A percentile compares a stretch with the other conserved stretches of the same genome.
phyloP scores from a whole-genome alignment of 2,113 vertebrate genomes.

The Vimba vimba region DNA sequence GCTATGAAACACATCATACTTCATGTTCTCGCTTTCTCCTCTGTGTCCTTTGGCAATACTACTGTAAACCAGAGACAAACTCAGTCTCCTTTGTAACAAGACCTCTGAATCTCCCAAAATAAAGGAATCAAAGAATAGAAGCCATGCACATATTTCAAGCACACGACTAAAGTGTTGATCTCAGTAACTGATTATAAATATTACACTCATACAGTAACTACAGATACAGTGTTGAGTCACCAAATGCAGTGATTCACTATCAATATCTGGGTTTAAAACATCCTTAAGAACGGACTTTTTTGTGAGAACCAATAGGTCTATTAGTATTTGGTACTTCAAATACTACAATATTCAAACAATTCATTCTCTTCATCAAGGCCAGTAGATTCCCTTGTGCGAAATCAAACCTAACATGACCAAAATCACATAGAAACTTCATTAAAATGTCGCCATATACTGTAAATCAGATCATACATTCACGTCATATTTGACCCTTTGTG shows the following conservation, averaged over 20 bases:
- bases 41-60: slow-evolving; percentile 40
- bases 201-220: neutral
- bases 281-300: neutral
- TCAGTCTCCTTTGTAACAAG: slow-evolving; percentile 17
- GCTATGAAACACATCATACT: slow-evolving; percentile 11
- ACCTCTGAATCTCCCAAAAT: slow-evolving; percentile 10
- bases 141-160: neutral
- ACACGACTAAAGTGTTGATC: neutral
- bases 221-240: neutral
- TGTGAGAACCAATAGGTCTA: neutral
- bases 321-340: no score
- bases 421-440: neutral
- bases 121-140: slow-evolving; percentile 11
- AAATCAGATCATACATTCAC: neutral
- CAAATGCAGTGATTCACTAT: neutral
- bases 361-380: neutral
- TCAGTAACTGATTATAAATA: slow-evolving; percentile 21
- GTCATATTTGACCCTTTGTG: slow-evolving; percentile 11
- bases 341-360: neutral
- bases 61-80: slow-evolving; percentile 49
- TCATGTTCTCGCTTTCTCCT: slow-evolving; percentile 51
- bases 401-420: neutral
- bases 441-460: neutral
- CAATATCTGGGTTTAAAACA: neutral
- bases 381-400: neutral